Conservation (phyloP, 2,888 invertebrate species). For the Anoncus sp. region DNA sequence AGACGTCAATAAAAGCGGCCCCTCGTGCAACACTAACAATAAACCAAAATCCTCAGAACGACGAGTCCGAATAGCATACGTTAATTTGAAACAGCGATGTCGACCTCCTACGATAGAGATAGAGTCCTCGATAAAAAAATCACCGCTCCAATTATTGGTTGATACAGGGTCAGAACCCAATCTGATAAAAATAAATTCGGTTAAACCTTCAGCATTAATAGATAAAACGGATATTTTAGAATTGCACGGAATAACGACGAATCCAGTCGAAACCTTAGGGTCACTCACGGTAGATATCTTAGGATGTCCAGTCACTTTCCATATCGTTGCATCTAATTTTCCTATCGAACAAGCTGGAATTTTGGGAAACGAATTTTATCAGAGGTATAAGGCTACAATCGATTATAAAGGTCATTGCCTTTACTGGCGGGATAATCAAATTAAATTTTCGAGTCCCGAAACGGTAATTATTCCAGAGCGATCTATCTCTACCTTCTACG, state of each 20-base stretch:
- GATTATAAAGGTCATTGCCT: slow-evolving; percentile 22
- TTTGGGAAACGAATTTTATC: slow-evolving; percentile 9
- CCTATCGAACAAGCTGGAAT: slow-evolving; percentile 25
- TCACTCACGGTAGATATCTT: slow-evolving; percentile 19
- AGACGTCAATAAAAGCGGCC: slow-evolving; percentile 16
- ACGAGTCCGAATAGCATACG: slow-evolving; percentile 36
- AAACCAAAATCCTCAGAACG: slow-evolving; percentile 10
- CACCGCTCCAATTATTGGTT: slow-evolving; percentile 6
- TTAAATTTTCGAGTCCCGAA: slow-evolving; percentile 13
- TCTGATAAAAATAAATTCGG: slow-evolving; percentile 20
- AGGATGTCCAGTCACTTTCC: slow-evolving; percentile 18
- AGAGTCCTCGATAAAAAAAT: slow-evolving; percentile 1
- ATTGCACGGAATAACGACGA: slow-evolving; percentile 33
- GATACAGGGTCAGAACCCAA: slow-evolving; percentile 41
- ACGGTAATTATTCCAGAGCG: slow-evolving; percentile 12
- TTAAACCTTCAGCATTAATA: slow-evolving; percentile 1
- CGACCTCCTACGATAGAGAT: slow-evolving; percentile 28
- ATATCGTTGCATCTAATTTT: slow-evolving; percentile 13
- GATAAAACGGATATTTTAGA: slow-evolving; percentile 23
- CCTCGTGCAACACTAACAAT: slow-evolving; percentile 14
- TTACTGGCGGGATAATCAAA: slow-evolving; percentile 2
- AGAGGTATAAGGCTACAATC: neutral
- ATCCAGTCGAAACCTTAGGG: slow-evolving; percentile 26
- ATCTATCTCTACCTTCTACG: slow-evolving; percentile 27
- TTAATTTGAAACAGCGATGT: slow-evolving; percentile 25